phyloP scores from a whole-genome alignment of 2,113 vertebrate species.

The Ascaphus truei region DNA sequence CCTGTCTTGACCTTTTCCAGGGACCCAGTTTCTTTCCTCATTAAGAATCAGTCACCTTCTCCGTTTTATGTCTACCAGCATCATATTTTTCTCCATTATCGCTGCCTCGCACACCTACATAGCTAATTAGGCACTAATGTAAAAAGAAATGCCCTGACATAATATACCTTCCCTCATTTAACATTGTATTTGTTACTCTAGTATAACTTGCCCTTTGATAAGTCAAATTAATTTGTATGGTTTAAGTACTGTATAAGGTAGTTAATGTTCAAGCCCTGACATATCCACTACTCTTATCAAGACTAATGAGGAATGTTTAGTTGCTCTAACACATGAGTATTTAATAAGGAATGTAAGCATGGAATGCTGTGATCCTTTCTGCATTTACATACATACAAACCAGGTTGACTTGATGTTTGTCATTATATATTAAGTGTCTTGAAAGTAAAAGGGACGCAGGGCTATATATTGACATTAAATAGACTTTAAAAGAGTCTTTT shows the following conservation, averaged over 20 bases:
- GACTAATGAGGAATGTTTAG: not conserved
- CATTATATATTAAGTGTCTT: too few species aligned
- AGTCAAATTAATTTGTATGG: constrained; percentile 13
- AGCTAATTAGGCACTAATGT: constrained; percentile 33
- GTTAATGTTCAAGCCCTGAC: constrained; percentile 2
- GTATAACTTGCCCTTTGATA: not conserved
- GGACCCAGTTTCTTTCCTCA: not conserved
- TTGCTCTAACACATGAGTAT: not conserved
- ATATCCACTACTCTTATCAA: not conserved
- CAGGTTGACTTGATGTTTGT: too few species aligned
- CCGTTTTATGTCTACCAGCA: not conserved
- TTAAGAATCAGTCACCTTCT: constrained; percentile 3
- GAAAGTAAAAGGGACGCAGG: too few species aligned
- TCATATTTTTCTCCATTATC: constrained; percentile 22
- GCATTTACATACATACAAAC: too few species aligned
- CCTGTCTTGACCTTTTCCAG: constrained; percentile 1
- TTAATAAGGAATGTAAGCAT: not conserved
- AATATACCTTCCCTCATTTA: constrained; percentile 21
- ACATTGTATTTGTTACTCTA: constrained; percentile 18
- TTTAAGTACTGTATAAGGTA: not conserved
- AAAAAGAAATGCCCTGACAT: constrained; percentile 20
- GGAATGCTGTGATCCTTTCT: too few species aligned
- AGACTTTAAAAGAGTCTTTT: too few species aligned
- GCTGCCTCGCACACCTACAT: constrained; percentile 12
- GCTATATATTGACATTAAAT: too few species aligned